Conservation (phyloP, 2,888 invertebrate genomes). For the Xestia c-nigrum region DNA sequence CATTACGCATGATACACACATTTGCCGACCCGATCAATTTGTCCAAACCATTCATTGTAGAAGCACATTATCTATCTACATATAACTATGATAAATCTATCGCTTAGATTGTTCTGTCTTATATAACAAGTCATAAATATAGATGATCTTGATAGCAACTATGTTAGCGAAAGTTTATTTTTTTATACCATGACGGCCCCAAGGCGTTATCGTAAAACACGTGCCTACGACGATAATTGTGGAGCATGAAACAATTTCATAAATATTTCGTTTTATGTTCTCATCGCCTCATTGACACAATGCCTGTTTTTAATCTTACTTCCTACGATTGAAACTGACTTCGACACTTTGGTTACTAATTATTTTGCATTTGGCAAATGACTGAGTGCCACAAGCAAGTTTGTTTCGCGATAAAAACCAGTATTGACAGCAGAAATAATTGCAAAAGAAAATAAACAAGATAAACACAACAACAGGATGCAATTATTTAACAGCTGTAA, state of each 20-base stretch:
- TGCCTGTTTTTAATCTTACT: slow-evolving; percentile 29
- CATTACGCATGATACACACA: slow-evolving; percentile 47
- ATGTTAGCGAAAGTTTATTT: slow-evolving; percentile 63
- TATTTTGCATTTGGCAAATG: not conserved
- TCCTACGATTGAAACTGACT: slow-evolving; percentile 21
- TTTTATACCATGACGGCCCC: slow-evolving; percentile 56
- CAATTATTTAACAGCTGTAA: slow-evolving; percentile 54
- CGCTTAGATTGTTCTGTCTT: slow-evolving; percentile 58
- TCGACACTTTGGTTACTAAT: not conserved
- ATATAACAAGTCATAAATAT: slow-evolving; percentile 61
- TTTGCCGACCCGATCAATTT: slow-evolving; percentile 59
- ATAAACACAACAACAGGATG: slow-evolving; percentile 48
- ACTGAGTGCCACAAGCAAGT: slow-evolving; percentile 6
- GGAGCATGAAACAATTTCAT: slow-evolving; percentile 40
- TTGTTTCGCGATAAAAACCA: slow-evolving; percentile 22
- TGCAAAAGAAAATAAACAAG: slow-evolving; percentile 39
- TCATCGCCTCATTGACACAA: slow-evolving; percentile 36
- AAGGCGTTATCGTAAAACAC: slow-evolving; percentile 55
- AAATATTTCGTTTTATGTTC: slow-evolving; percentile 48
- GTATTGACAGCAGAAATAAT: slow-evolving; percentile 32
- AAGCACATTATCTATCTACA: slow-evolving; percentile 61
- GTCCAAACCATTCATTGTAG: slow-evolving; percentile 54
- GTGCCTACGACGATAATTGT: slow-evolving; percentile 42
- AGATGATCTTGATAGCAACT: slow-evolving; percentile 62
- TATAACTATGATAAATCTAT: slow-evolving; percentile 65